Evolutionary conservation across 37 sponge, comb jelly and placozoan genomes (phyloP).

Genomic region (Cliona cf. orientalis): DNA sequence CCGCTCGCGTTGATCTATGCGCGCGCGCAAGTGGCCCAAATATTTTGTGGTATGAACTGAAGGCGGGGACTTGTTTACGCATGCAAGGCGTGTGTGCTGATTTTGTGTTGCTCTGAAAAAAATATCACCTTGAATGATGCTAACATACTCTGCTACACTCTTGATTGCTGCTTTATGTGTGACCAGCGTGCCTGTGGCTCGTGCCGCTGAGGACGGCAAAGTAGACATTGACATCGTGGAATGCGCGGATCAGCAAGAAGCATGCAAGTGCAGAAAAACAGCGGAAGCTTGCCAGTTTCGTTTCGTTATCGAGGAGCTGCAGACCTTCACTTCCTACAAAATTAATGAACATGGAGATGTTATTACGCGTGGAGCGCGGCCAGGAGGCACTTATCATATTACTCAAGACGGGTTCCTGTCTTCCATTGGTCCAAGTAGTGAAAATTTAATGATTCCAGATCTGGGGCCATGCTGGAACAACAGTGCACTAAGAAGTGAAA

Average conservation of each 20-base stretch:
- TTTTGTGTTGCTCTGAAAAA: no score
- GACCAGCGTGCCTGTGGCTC: no score
- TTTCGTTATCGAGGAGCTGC: slow-evolving; percentile 38
- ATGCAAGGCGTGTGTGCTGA: no score
- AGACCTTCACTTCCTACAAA: slow-evolving; percentile 42
- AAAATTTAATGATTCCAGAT: neutral
- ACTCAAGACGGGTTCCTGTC: neutral
- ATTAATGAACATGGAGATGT: neutral
- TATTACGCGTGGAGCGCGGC: neutral
- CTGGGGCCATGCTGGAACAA: neutral
- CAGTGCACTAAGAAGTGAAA: neutral
- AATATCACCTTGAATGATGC: no score
- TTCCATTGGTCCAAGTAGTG: neutral
- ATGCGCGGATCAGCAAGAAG: slow-evolving; percentile 17
- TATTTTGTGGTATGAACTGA: no score
- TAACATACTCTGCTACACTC: no score
- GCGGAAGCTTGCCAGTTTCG: slow-evolving; percentile 10
- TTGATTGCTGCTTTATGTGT: no score
- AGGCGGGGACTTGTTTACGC: no score
- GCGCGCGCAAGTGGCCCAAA: no score
- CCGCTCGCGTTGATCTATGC: no score
- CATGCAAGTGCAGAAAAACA: slow-evolving; percentile 21
- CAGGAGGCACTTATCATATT: slow-evolving; percentile 8
- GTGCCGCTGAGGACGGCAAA: no score
- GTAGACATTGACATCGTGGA: neutral